Percentiles rank a stretch among this genome's conserved stretches.
Evolutionary conservation across 2,888 invertebrate genomes (phyloP).

Genomic region (Cetonia aurata): DNA sequence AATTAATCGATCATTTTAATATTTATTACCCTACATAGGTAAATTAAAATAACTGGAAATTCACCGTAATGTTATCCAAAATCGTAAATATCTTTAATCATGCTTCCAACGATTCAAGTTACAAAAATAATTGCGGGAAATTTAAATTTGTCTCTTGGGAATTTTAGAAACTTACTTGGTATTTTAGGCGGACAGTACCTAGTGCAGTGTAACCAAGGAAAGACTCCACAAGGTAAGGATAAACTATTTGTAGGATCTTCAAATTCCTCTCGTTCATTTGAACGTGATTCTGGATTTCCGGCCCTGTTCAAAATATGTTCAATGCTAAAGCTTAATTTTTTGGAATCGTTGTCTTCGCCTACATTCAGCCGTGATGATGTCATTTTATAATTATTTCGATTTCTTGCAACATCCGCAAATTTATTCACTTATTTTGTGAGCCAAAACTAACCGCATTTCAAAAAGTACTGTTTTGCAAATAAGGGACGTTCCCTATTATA

Average conservation of each 20-base stretch:
- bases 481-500: constrained; percentile 52
- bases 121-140: no score
- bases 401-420: neutral
- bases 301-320: constrained; percentile 73
- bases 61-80: no score
- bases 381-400: constrained; percentile 42
- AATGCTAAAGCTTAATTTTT: constrained; percentile 71
- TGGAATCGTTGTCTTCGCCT: constrained; percentile 42
- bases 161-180: constrained; percentile 73
- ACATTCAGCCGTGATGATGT: constrained; percentile 47
- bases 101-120: no score
- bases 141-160: no score
- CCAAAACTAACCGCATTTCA: constrained; percentile 31
- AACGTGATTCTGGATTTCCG: constrained; percentile 57
- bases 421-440: constrained; percentile 14
- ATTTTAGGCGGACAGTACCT: constrained; percentile 80
- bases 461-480: constrained; percentile 49
- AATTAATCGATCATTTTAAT: no score
- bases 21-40: no score
- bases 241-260: constrained; percentile 26
- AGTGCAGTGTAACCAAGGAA: constrained; percentile 78
- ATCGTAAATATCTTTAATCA: no score
- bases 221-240: constrained; percentile 48
- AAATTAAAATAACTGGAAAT: no score
- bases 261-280: constrained; percentile 22